Evolutionary conservation across 2,113 vertebrate species (phyloP), one percentile per base, ranked within the genome.

Genomic region (Paraplagusia blochii): DNA sequence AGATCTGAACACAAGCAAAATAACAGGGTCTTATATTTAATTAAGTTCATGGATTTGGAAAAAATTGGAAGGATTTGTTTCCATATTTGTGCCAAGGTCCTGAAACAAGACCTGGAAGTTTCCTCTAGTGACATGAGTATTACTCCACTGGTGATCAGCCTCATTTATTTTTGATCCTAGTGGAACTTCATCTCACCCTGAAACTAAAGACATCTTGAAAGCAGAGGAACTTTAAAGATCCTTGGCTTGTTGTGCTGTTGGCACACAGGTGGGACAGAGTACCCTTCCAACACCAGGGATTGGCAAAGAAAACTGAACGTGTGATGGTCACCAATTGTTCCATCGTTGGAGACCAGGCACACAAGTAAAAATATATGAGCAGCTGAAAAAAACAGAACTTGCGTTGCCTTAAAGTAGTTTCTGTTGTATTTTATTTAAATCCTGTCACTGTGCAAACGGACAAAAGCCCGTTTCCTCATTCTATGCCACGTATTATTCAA

Each of bases 81-180:
- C 14, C 36, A 19, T 14, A 44, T 68, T 36, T 53, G 42, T 33
- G 17, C 16, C 49, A 10, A 3, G n/a, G 16, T 22, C 42, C 15
- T 53, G 66, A 44, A 66, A 66, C 44, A 53, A 53, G 62, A 63
- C 9, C 53, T 22, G 43, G 12, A 55, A 66, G 38, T 46, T 22
- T 70, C 19, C 46, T 61, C 45, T 42, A 14, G 22, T 51, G 53
- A 44, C 58, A 47, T 15, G 19, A 47, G 44, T 29, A 53, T 47
- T 29, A 35, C 43, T 36, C 39, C 29, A 18, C 3, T 40, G 47
- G 44, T 35, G 52, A 57, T 44, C 13, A 44, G 43, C 19, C 22
- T 17, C 40, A 72, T 65, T 78, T 83, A 78, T 77, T 83, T 77
- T 62, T 45, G n/a, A 78, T 63, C 35, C 8, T 3, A 0, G 22